These are phyloP conservation scores for Hedya salicella DNA, from an alignment of 2,888 invertebrate genomes.

Conservation along the genomic window DNA sequence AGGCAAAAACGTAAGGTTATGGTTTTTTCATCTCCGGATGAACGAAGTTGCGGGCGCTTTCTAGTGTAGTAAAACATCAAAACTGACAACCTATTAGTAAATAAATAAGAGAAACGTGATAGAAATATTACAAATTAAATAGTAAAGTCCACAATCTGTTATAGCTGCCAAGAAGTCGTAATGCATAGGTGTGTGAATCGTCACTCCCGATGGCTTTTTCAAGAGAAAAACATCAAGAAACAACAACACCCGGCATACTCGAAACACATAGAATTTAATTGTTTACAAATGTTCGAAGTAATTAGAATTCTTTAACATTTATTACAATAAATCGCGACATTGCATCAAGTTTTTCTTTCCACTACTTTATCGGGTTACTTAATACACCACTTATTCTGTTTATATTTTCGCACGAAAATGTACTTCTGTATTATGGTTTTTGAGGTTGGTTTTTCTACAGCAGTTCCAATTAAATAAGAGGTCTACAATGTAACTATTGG, in stretches of 20 bases:
- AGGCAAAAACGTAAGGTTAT: no score
- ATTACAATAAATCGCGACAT: slow-evolving; percentile 34
- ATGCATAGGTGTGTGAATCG: slow-evolving; percentile 22
- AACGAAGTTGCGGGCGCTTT: no score
- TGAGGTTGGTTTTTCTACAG: neutral
- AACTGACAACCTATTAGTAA: no score
- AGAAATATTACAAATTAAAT: neutral
- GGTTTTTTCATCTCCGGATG: no score
- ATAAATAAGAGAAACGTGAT: no score
- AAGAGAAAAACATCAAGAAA: neutral
- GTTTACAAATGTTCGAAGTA: slow-evolving; percentile 36
- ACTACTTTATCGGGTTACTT: neutral
- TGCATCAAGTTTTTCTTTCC: slow-evolving; percentile 23
- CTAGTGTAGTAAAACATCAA: no score
- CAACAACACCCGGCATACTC: slow-evolving; percentile 7
- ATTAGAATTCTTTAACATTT: slow-evolving; percentile 39
- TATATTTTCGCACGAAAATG: neutral
- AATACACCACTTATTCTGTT: neutral
- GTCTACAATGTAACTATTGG: neutral
- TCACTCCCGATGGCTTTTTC: slow-evolving; percentile 10
- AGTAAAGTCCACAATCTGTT: neutral
- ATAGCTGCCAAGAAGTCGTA: slow-evolving; percentile 10
- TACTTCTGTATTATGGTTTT: neutral
- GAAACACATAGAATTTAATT: slow-evolving; percentile 23
- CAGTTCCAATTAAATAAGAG: neutral